Conservation (phyloP, 2,797 vertebrate species). For the Molossus molossus region DNA sequence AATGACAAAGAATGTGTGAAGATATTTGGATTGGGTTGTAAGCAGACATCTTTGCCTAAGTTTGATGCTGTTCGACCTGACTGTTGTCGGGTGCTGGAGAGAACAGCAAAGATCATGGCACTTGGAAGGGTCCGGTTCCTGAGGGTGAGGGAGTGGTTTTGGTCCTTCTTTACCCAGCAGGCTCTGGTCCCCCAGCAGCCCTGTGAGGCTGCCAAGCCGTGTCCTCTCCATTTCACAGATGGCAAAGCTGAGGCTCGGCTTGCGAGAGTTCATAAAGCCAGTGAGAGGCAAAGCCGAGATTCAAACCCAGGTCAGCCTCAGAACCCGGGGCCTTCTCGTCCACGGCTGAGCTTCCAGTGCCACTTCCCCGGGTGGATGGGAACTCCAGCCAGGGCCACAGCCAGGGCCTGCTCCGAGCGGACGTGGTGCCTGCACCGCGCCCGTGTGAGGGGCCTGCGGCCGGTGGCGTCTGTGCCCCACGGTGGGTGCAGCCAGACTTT, state of each 20-base stretch:
- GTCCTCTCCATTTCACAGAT: rapidly evolving
- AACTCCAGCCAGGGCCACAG: rapidly evolving
- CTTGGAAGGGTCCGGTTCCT: background rate
- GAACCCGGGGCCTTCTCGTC: rapidly evolving
- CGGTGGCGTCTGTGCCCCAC: background rate
- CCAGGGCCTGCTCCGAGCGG: background rate
- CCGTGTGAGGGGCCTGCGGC: background rate
- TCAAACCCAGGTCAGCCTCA: background rate
- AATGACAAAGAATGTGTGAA: background rate
- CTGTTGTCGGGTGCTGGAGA: background rate
- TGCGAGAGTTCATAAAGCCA: rapidly evolving
- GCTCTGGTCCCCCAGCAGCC: background rate
- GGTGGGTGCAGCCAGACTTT: background rate
- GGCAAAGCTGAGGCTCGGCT: background rate
- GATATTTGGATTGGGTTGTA: background rate
- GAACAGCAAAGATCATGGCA: background rate
- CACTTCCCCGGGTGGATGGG: rapidly evolving
- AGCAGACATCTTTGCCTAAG: background rate
- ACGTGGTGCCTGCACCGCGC: rapidly evolving
- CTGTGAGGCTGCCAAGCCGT: rapidly evolving
- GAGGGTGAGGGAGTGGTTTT: rapidly evolving
- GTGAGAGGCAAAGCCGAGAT: background rate
- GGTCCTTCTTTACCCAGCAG: background rate
- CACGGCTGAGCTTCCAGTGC: background rate
- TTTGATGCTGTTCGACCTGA: background rate